phyloP scores from a whole-genome alignment of 2,113 vertebrate genomes.

The Fulica atra region DNA sequence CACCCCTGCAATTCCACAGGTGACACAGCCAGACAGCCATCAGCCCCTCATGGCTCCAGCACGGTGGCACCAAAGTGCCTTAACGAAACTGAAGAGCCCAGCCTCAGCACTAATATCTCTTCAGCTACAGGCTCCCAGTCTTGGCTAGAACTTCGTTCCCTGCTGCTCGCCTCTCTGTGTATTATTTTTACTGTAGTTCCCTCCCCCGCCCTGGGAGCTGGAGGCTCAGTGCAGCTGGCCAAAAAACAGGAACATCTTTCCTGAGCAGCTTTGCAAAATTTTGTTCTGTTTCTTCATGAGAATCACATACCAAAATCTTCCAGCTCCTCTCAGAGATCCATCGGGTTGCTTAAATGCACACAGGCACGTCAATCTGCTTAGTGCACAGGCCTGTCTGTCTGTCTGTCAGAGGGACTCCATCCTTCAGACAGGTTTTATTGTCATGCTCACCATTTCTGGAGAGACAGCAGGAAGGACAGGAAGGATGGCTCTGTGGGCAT shows the following conservation, averaged over 20 bases:
- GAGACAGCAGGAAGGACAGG: neutral
- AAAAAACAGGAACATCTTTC: slow-evolving; percentile 26
- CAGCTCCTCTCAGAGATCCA: neutral
- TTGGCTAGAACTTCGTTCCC: slow-evolving; percentile 11
- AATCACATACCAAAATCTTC: neutral
- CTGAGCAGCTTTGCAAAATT: slow-evolving; percentile 23
- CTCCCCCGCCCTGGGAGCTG: neutral
- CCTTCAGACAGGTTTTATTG: neutral
- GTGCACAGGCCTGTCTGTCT: neutral
- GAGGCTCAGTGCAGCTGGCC: slow-evolving; percentile 3
- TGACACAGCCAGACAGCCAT: neutral
- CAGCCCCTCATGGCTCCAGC: neutral
- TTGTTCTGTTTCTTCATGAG: slow-evolving; percentile 20
- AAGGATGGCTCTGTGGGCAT: slow-evolving; percentile 13
- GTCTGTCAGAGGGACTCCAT: neutral
- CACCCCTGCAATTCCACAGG: neutral
- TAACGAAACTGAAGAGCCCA: neutral
- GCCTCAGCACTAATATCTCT: neutral
- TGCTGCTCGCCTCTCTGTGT: slow-evolving; percentile 6
- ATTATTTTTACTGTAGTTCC: slow-evolving; percentile 18
- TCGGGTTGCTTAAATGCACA: neutral
- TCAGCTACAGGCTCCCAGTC: neutral
- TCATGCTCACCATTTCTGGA: neutral
- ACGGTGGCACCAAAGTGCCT: neutral
- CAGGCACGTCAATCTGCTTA: neutral